A percentile compares a stretch with the other conserved stretches of the same genome.
Conservation (phyloP, 1,140 invertebrate species). For the Microplitis mediator region DNA sequence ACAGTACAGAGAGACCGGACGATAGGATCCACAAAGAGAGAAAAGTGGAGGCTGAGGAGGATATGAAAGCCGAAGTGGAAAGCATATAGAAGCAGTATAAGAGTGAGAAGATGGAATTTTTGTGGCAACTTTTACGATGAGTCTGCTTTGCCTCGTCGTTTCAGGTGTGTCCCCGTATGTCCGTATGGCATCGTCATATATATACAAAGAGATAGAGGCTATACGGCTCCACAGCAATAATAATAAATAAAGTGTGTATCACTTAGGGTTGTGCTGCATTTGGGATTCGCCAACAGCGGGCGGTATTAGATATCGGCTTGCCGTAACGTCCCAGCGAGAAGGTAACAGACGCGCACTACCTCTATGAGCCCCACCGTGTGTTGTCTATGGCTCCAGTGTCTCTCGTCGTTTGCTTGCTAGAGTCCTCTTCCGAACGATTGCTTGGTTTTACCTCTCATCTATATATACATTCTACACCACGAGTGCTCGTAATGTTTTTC, state of each 20-base stretch:
- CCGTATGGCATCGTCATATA: neutral
- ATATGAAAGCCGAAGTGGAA: neutral
- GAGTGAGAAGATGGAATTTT: neutral
- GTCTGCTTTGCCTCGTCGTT: constrained; percentile 15
- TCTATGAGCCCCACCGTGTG: constrained; percentile 18
- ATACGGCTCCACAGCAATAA: constrained; percentile 22
- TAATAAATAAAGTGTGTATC: constrained; percentile 36
- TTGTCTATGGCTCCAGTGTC: constrained; percentile 21
- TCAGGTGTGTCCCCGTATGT: neutral
- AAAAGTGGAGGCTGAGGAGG: too few species aligned
- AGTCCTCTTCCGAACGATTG: neutral
- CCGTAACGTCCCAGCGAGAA: constrained; percentile 27
- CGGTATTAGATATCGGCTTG: constrained; percentile 38
- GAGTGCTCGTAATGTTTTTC: too few species aligned
- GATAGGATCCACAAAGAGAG: too few species aligned
- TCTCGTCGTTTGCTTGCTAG: neutral
- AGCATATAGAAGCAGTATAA: neutral
- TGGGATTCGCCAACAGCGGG: constrained; percentile 21
- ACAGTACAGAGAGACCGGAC: too few species aligned
- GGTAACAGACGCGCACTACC: constrained; percentile 9
- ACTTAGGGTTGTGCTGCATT: constrained; percentile 31
- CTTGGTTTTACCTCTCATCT: neutral
- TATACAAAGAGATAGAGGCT: neutral
- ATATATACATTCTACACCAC: too few species aligned
- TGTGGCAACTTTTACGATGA: constrained; percentile 7